A percentile compares a stretch with the other conserved stretches of the same genome.
These are phyloP conservation scores for Agrotis segetum DNA, from an alignment of 2,888 invertebrate genomes.

Conservation along the genomic window DNA sequence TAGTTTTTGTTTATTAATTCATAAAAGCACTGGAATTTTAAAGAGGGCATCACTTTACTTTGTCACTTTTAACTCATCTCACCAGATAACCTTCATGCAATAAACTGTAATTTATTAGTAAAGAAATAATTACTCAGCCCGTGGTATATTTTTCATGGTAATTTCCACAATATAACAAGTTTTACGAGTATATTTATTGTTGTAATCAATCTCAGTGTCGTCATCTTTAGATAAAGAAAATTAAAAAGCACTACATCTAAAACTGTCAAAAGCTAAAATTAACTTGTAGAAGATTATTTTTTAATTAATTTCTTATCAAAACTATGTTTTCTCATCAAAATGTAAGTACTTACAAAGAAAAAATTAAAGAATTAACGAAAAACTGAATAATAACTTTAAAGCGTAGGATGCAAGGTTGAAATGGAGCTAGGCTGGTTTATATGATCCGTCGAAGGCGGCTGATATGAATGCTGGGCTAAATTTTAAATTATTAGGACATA, in stretches of 20 bases:
- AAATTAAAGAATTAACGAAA: not conserved
- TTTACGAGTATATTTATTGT: not conserved
- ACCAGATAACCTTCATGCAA: constrained; percentile 15
- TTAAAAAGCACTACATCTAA: constrained; percentile 10
- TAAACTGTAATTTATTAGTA: not conserved
- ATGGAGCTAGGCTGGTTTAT: too few relatives aligned
- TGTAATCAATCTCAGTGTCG: not conserved
- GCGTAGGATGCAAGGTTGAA: too few relatives aligned
- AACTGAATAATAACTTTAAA: too few relatives aligned
- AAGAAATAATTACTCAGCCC: not conserved
- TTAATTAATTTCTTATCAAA: not conserved
- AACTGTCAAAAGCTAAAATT: not conserved
- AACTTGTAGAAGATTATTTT: not conserved
- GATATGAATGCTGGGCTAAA: too few relatives aligned
- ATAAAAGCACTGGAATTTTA: too few relatives aligned
- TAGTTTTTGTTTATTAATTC: constrained; percentile 6
- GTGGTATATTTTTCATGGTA: constrained; percentile 1
- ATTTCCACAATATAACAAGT: constrained; percentile 9
- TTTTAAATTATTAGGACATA: too few relatives aligned
- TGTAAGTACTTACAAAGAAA: too few relatives aligned
- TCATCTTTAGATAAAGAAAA: constrained; percentile 1
- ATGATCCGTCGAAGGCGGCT: too few relatives aligned
- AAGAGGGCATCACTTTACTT: not conserved
- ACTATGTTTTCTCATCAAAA: not conserved
- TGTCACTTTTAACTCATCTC: constrained; percentile 4